These are phyloP conservation scores for Equus quagga DNA, from an alignment of 2,113 vertebrate species.

Conservation along the genomic window DNA sequence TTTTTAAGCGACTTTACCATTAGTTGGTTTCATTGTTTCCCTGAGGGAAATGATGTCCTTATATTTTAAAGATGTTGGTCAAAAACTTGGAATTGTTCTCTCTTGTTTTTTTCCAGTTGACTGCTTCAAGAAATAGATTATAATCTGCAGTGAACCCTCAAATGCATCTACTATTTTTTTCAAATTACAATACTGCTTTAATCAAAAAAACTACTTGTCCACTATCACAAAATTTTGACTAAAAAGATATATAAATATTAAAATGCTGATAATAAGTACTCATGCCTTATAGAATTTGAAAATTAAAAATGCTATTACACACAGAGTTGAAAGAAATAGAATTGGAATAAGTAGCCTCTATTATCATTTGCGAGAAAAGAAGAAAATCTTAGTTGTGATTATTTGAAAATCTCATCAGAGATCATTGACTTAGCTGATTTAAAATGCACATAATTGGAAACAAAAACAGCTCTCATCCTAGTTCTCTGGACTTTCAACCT, in stretches of 20 bases:
- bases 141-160: neutral
- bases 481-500: neutral
- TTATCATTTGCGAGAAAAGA: neutral
- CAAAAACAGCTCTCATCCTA: neutral
- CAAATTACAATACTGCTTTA: neutral
- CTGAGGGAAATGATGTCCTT: conserved; percentile 55
- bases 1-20: conserved; percentile 33
- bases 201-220: neutral
- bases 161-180: neutral
- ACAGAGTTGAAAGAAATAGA: neutral
- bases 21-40: conserved; percentile 50
- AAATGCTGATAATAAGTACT: neutral
- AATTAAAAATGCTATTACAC: neutral
- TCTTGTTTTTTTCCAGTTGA: conserved; percentile 57
- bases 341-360: neutral
- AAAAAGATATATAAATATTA: conserved; percentile 28
- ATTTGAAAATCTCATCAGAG: conserved; percentile 26
- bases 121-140: conserved; percentile 35
- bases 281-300: neutral
- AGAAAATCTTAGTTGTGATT: conserved; percentile 37
- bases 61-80: conserved; percentile 64
- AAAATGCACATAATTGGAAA: neutral
- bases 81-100: conserved; percentile 41
- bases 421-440: conserved; percentile 49
- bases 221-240: neutral